Conservation (phyloP, 2,113 vertebrate genomes). For the Actenoides hombroni region DNA sequence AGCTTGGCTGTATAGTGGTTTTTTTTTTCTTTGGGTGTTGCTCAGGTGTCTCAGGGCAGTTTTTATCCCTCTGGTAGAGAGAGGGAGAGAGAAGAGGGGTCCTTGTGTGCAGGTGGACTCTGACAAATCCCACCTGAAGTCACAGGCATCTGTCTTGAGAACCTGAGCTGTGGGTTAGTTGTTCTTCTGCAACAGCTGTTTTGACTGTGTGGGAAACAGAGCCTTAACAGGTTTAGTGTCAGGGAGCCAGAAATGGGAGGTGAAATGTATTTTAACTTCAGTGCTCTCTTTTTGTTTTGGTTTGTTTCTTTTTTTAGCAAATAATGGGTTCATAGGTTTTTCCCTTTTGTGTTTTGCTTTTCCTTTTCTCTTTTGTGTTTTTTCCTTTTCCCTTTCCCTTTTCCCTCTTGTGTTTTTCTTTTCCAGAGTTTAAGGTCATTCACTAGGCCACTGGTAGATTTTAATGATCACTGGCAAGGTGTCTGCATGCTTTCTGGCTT, state of each 20-base stretch:
- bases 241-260: background rate
- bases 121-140: background rate
- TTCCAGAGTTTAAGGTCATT: background rate
- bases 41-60: background rate
- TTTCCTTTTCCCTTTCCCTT: too few species aligned
- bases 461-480: conserved; percentile 2
- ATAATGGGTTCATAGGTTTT: background rate
- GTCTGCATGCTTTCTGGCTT: background rate
- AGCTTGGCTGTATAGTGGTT: accelerated
- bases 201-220: background rate
- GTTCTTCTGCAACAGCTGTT: background rate
- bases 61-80: background rate
- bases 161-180: background rate
- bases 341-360: background rate
- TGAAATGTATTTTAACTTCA: background rate
- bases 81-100: background rate
- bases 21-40: background rate
- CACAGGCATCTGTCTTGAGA: background rate
- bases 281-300: too few species aligned
- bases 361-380: too few species aligned
- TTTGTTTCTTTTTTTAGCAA: background rate
- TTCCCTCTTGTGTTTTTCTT: background rate
- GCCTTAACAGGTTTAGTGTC: background rate
- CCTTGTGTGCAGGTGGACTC: background rate
- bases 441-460: background rate